Evolutionary conservation across 1,140 invertebrate species (phyloP), one percentile per base, ranked within the genome.

Genomic region (Melitaea cinxia): DNA sequence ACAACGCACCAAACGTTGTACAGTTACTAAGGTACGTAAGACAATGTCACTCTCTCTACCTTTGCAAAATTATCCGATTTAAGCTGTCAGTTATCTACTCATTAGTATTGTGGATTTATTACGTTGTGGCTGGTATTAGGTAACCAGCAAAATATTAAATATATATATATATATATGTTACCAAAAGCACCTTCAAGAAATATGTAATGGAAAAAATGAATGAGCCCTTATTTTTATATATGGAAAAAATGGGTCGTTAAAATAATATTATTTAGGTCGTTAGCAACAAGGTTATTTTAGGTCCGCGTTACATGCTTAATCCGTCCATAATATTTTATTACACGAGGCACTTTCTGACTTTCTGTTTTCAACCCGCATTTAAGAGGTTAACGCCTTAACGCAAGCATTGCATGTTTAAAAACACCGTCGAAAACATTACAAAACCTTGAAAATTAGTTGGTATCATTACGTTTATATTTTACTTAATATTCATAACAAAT

Each of bases 301-400:
- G 37, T 39, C 30, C 53, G 14, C 12, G 15, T 10, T 58, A 58
- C 47, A 50, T 23, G 23, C 60, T 66, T 66, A 49, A 66, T 66
- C 57, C 56, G 7, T 19, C 50, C 35, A 60, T 66, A 66, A 60
- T 39, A 47, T 49, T 67, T 67, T 61, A 67, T 67, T 52, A 50
- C 30, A 49, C 65, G 39, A 57, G 21, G 63, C 47, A 59, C 55
- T 65, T 55, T 50, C 28, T 50, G 19, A 59, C 39, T 47, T 64
- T 66, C 50, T 54, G 57, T 60, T 66, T 60, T 59, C 56, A 54
- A 49, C 64, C 57, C 39, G 14, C 39, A 66, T 54, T 55, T 55
- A 52, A 66, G 57, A 49, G 55, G 56, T 54, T 60, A 60, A 60
- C 39, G 50, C 50, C 37, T 54, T 30, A 52, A 61, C 37, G 21